These are phyloP conservation scores for Rhinolophus ferrumequinum DNA, from an alignment of 2,113 vertebrate genomes.

Conservation along the genomic window DNA sequence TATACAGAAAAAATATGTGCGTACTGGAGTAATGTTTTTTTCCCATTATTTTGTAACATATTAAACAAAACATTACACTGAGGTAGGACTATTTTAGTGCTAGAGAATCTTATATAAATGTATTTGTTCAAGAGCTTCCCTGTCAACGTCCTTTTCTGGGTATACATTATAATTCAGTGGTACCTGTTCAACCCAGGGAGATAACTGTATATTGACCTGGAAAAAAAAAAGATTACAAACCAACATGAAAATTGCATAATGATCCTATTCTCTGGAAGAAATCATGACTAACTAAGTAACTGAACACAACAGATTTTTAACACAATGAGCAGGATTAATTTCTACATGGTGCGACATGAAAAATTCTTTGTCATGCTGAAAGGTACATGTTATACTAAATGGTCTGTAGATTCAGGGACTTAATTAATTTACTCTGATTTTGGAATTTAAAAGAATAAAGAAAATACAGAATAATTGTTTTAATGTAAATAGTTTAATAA, in stretches of 20 bases:
- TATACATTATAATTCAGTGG: constrained; percentile 88
- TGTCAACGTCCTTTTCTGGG: constrained; percentile 87
- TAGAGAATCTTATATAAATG: constrained; percentile 93
- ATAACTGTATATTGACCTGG: constrained; percentile 84
- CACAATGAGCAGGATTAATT: background rate
- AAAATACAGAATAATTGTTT: constrained; percentile 27
- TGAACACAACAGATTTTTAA: background rate
- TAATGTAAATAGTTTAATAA: background rate
- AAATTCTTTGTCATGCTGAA: background rate
- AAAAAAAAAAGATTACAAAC: constrained; percentile 79
- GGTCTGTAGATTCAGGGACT: background rate
- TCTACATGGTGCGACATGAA: background rate
- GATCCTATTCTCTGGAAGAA: background rate
- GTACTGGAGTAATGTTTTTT: background rate
- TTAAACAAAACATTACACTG: constrained; percentile 40
- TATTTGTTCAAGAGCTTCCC: constrained; percentile 91
- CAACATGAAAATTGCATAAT: constrained; percentile 20
- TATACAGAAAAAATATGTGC: constrained; percentile 28
- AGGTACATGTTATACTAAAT: background rate
- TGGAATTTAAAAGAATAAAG: constrained; percentile 30
- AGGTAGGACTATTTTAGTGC: constrained; percentile 50
- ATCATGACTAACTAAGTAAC: background rate
- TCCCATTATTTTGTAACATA: constrained; percentile 35
- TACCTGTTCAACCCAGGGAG: constrained; percentile 91
- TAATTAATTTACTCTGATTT: constrained; percentile 48